phyloP scores from a whole-genome alignment of 2,888 invertebrate species.

The Syrista parreyssii region DNA sequence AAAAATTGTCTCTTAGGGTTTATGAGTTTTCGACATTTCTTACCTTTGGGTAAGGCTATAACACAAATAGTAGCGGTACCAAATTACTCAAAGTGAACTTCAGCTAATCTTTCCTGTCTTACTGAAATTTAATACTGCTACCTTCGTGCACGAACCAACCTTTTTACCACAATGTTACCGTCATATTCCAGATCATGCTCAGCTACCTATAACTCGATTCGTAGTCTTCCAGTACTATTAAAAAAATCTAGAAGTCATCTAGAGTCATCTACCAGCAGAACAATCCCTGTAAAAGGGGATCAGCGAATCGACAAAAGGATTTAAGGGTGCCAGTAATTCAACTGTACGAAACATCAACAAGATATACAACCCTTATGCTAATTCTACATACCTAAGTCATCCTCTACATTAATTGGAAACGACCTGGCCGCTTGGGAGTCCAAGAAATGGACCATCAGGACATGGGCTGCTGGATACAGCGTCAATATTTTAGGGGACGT shows the following conservation, averaged over 20 bases:
- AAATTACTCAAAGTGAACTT: not conserved
- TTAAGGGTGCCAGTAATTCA: not conserved
- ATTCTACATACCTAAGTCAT: not conserved
- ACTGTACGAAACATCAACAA: not conserved
- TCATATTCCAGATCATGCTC: not conserved
- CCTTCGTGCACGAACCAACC: not conserved
- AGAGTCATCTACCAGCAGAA: not conserved
- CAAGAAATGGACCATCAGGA: constrained; percentile 7
- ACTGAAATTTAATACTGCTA: not conserved
- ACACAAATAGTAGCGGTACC: not conserved
- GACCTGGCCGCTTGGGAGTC: constrained; percentile 12
- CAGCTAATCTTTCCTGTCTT: not conserved
- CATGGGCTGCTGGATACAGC: not conserved
- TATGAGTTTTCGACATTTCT: not conserved
- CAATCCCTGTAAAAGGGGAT: not conserved
- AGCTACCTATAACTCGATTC: not conserved
- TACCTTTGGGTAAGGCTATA: not conserved
- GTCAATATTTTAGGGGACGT: not conserved
- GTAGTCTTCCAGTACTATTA: constrained; percentile 2
- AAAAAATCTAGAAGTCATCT: constrained; percentile 14
- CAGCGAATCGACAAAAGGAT: not conserved
- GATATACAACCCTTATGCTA: not conserved
- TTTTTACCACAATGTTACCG: not conserved
- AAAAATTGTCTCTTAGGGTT: not conserved
- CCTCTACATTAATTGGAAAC: constrained; percentile 19